Evolutionary conservation across 2,888 invertebrate genomes (phyloP), one percentile per base, ranked within the genome.

Genomic region (Tetragonula carbonaria): DNA sequence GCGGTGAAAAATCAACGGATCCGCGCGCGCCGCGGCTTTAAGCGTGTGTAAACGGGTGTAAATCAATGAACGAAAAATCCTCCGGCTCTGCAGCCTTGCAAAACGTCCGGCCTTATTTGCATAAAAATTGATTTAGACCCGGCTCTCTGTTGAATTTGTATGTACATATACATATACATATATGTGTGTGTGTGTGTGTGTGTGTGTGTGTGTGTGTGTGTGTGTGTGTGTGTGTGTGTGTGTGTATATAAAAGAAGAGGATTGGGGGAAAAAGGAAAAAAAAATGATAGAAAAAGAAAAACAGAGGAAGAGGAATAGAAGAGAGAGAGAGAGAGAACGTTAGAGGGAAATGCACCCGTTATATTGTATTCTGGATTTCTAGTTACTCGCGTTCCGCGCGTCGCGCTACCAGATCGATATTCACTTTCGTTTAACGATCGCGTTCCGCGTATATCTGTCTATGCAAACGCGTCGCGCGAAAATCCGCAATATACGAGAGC

Each of bases 111-210:
- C 75, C 84, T 83, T 84, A 88, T 88, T 88, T 88, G 88, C 88
- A 88, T 88, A 86, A 88, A 88, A 88, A 88, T 88, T 88, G 82
- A 88, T 88, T 88, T 83, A 88, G 82, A 80, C 73, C 57, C 74
- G 84, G 75, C 33, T 62, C 23, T 74, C 65, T 59, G 74, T n/a
- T 72, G 74, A 68, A 72, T 71, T 51, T 38, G 38, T 57, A 57
- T n/a, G 11, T 13, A 13, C 21, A 8, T 11, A 11, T 57, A 57
- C 21, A 53, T 13, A 45, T 8, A 45, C 33, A 33, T 33, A 33
- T 33, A 33, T 2, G 2, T 33, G 1, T 28, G 2, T 28, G 2
- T 28, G 0, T 1, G 0, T 28, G 0, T 28, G 0, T 28, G 0
- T 28, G 0, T 28, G 0, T 28, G 0, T 33, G 2, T 33, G 2